Base-by-base conservation (phyloP, 1,140 invertebrate species). In the Neodiprion pinetum region DNA sequence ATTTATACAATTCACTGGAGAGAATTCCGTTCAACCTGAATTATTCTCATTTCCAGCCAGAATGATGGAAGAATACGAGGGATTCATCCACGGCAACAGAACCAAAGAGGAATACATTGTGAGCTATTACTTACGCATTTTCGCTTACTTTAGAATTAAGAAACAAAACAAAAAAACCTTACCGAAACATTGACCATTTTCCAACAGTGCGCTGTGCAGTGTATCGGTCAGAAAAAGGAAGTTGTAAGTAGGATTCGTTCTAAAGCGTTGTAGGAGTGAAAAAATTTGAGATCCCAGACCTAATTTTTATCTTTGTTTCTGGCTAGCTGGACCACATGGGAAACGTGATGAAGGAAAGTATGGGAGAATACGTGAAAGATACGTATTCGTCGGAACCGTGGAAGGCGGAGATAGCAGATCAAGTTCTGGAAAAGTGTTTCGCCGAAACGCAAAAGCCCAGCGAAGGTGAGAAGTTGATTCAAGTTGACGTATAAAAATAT, bases 31-130 rank as follows among this genome's bases (percentile, higher is more conserved):
- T 5, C 28, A 40, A 40, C 28, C 28, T 40, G 28, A 40, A 40
- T 40, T 40, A 40, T 40, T 40, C 28, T 40, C 28, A 40, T 40
- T 40, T 40, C 28, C 53, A 61, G 53, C 53, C 53, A 61, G 53
- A n/a, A 61, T 61, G 53, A n/a, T 61, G 53, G 53, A 61, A n/a
- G 53, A 61, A 12, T 61, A 61, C 53, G 53, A 61, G n/a, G 53
- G 53, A 61, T 61, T 61, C 53, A 61, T 61, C 8, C 53, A 61
- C 53, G 53, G 53, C 3, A 61, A 61, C n/a, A 61, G n/a, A 61
- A 61, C 53, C 11, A 61, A 61, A n/a, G 53, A 61, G 2, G 53
- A 61, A 61, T 61, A 61, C 53, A n/a, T 61, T 12, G 53, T 61
- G n/a, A 61, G 53, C 5, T 40, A 40, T 40, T 40, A 40, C 28